A percentile compares a stretch with the other conserved stretches of the same genome.
Evolutionary conservation across 2,113 vertebrate genomes (phyloP).

Genomic region (Pachyramphus minor): DNA sequence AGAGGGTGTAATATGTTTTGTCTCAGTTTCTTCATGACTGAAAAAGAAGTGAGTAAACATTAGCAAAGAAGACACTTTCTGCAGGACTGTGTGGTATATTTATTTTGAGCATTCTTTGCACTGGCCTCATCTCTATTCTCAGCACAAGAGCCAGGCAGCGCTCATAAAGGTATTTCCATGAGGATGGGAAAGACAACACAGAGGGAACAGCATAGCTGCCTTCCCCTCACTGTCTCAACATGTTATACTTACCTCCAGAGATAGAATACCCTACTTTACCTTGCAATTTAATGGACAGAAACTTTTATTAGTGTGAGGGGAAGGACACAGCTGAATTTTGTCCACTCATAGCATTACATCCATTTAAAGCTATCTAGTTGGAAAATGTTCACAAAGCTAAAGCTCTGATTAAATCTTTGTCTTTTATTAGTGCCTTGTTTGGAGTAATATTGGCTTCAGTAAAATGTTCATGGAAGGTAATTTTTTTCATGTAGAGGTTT

Average conservation of each 20-base stretch:
- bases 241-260: fast-evolving
- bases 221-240: background rate
- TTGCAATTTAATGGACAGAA: background rate
- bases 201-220: background rate
- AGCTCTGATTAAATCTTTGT: background rate
- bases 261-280: background rate
- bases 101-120: background rate
- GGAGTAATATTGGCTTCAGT: background rate
- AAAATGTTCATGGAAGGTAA: background rate
- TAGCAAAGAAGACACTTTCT: background rate
- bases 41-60: background rate
- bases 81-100: background rate
- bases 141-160: background rate
- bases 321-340: background rate
- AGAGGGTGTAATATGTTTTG: background rate
- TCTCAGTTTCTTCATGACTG: background rate
- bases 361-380: background rate
- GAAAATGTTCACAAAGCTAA: background rate
- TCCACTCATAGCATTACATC: background rate
- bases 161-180: background rate
- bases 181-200: background rate
- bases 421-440: background rate
- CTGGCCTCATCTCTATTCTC: background rate
- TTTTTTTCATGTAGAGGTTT: background rate
- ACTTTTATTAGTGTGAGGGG: background rate